A percentile compares a stretch with the other conserved stretches of the same genome.
These are phyloP conservation scores for Callaeas wilsoni DNA, from an alignment of 2,113 vertebrate species.

Conservation along the genomic window DNA sequence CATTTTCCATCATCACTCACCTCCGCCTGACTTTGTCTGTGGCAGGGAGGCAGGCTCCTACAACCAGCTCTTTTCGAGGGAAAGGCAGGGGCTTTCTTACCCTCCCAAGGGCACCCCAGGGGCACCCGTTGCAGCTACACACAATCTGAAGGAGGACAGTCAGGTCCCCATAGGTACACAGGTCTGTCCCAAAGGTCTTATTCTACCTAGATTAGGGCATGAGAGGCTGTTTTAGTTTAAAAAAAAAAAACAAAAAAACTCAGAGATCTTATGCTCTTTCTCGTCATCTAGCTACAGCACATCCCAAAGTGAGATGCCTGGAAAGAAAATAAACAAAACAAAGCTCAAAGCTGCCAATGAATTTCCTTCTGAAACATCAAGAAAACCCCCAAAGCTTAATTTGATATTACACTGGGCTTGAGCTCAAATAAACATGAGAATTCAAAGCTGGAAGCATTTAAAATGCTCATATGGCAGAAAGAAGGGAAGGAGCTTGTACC, in stretches of 20 bases:
- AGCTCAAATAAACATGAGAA: not conserved
- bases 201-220: not conserved
- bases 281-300: not conserved
- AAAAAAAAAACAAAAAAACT: not conserved
- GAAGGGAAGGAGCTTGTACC: not conserved
- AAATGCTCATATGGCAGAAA: not conserved
- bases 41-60: not conserved
- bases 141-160: not conserved
- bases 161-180: not conserved
- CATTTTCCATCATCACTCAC: not conserved
- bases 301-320: not conserved
- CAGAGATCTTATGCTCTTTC: not conserved
- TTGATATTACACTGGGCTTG: not conserved
- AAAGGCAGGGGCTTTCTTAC: not conserved
- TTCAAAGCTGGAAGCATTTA: not conserved
- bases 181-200: not conserved
- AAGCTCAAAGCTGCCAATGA: not conserved
- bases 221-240: not conserved
- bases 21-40: not conserved
- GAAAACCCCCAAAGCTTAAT: constrained; percentile 3
- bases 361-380: not conserved
- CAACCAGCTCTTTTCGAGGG: not conserved
- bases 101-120: not conserved
- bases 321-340: constrained; percentile 13
- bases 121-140: not conserved